phyloP scores from a whole-genome alignment of 2,888 invertebrate species.

The Amphipyra tragopoginis region DNA sequence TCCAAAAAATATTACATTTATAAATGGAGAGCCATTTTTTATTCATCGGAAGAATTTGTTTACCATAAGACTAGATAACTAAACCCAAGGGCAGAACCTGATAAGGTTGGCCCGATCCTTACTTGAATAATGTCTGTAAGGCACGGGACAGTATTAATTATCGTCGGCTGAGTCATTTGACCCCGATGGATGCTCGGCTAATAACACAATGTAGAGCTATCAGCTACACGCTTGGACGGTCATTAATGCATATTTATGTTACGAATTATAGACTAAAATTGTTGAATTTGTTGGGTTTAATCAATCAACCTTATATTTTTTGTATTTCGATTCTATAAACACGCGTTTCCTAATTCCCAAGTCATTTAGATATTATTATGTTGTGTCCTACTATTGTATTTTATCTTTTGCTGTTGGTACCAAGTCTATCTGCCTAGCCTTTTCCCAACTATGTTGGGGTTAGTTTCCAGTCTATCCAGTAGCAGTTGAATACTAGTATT shows the following conservation, averaged over 20 bases:
- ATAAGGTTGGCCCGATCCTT: slow-evolving; percentile 60
- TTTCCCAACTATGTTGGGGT: too few species aligned
- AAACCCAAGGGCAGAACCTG: slow-evolving; percentile 45
- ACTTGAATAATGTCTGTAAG: slow-evolving; percentile 63
- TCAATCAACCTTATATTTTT: slow-evolving; percentile 3
- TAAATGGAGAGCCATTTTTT: not conserved
- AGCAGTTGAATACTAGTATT: too few species aligned
- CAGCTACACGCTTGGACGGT: slow-evolving; percentile 34
- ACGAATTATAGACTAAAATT: slow-evolving; percentile 15
- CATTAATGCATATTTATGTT: slow-evolving; percentile 43
- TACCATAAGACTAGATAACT: slow-evolving; percentile 26
- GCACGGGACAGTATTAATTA: slow-evolving; percentile 64
- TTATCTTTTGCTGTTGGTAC: too few species aligned
- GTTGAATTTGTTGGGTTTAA: slow-evolving; percentile 32
- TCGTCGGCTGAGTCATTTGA: slow-evolving; percentile 53
- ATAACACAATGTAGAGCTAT: slow-evolving; percentile 39
- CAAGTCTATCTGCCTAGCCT: too few species aligned
- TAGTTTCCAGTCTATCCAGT: too few species aligned
- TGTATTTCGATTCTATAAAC: not conserved
- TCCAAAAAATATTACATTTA: too few species aligned
- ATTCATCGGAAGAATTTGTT: slow-evolving; percentile 29
- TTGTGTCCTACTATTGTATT: too few species aligned
- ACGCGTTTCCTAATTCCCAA: not conserved
- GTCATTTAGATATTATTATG: too few species aligned
- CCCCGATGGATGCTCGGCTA: slow-evolving; percentile 33